phyloP scores from a whole-genome alignment of 2,113 vertebrate species.

The Lontra canadensis region DNA sequence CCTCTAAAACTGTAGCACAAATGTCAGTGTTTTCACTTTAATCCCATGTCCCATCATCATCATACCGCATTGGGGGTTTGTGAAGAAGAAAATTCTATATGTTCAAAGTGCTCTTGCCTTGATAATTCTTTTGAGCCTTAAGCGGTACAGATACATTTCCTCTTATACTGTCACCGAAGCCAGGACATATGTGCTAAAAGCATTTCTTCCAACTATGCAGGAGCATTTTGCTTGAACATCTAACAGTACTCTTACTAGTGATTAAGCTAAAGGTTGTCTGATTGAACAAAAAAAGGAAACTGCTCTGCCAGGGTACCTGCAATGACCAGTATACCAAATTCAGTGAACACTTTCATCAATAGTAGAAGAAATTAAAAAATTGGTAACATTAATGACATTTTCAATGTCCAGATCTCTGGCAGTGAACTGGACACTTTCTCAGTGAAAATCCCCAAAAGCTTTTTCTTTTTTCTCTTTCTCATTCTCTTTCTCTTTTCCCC shows the following conservation, averaged over 20 bases:
- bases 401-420: slow-evolving; percentile 92
- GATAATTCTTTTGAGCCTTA: slow-evolving; percentile 78
- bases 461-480: slow-evolving; percentile 85
- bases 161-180: slow-evolving; percentile 40
- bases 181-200: slow-evolving; percentile 74
- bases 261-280: slow-evolving; percentile 87
- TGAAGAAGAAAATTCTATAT: slow-evolving; percentile 12
- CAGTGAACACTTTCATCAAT: slow-evolving; percentile 93
- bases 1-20: not conserved
- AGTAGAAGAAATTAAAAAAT: slow-evolving; percentile 90
- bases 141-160: slow-evolving; percentile 77
- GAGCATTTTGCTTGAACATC: slow-evolving; percentile 92
- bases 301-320: slow-evolving; percentile 89
- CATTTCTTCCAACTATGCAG: slow-evolving; percentile 90
- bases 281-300: slow-evolving; percentile 85
- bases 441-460: slow-evolving; percentile 88
- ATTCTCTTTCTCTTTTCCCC: slow-evolving; percentile 71
- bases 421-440: slow-evolving; percentile 88
- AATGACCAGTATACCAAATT: slow-evolving; percentile 92
- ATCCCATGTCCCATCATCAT: slow-evolving; percentile 71
- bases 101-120: slow-evolving; percentile 16
- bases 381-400: slow-evolving; percentile 90
- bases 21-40: slow-evolving; percentile 54
- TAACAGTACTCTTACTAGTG: slow-evolving; percentile 87
- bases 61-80: not conserved